Evolutionary conservation across 2,888 invertebrate genomes (phyloP).

Genomic region (Stenodema calcarata): DNA sequence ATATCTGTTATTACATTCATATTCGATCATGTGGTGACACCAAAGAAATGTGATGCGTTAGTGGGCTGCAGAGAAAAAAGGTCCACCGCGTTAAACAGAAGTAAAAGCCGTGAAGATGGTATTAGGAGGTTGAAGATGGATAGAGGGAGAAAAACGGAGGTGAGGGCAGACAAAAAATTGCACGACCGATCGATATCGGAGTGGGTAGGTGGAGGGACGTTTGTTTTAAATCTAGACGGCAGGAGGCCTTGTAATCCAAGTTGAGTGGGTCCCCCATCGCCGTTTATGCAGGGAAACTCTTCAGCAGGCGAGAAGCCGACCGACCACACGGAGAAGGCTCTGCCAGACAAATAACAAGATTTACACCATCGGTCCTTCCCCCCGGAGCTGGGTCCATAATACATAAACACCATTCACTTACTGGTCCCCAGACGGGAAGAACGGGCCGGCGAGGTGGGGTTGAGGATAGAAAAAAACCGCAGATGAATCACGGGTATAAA

Average conservation of each 20-base stretch:
- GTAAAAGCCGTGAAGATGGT: not conserved
- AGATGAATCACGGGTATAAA: conserved; percentile 17
- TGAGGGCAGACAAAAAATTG: not conserved
- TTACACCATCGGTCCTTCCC: conserved; percentile 1
- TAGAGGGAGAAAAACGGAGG: not conserved
- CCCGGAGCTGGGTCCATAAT: conserved; percentile 9
- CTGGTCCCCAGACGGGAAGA: conserved; percentile 13
- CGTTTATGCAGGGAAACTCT: conserved; percentile 35
- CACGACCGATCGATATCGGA: conserved; percentile 17
- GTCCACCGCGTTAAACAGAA: not conserved
- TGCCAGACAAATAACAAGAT: conserved; percentile 40
- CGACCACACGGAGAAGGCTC: not conserved
- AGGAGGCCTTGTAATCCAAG: conserved; percentile 31
- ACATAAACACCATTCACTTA: conserved; percentile 43
- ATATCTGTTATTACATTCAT: too few species aligned
- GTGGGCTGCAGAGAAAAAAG: too few species aligned
- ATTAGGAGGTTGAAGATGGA: not conserved
- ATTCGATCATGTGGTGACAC: too few species aligned
- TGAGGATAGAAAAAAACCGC: not conserved
- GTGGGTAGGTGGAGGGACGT: not conserved
- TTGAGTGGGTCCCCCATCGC: conserved; percentile 29
- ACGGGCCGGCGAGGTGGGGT: not conserved
- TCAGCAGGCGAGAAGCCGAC: not conserved
- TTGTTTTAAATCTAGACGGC: conserved; percentile 23
- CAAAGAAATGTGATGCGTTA: too few species aligned